Evolutionary conservation across 1,140 invertebrate genomes (phyloP).

Genomic region (Myzus persicae): DNA sequence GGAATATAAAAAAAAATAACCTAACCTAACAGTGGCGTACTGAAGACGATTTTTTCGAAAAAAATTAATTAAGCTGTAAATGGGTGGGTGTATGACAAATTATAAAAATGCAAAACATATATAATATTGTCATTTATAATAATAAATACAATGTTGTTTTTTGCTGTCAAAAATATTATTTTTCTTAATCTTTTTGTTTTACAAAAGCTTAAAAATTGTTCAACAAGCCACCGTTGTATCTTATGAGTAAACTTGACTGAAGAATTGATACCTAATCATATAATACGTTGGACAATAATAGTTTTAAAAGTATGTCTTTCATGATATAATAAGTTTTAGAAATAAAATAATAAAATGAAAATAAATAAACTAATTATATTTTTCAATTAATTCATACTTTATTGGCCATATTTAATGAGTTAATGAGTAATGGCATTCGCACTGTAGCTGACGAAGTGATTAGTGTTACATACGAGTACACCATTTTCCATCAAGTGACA

Average conservation of each 20-base stretch:
- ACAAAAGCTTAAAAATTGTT: no score
- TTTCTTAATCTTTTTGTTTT: background rate
- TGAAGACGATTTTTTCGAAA: background rate
- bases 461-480: background rate
- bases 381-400: no score
- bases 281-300: no score
- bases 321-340: no score
- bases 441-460: background rate
- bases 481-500: background rate
- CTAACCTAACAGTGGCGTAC: no score
- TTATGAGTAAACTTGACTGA: no score
- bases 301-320: no score
- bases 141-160: background rate
- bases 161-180: background rate
- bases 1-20: background rate
- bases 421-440: background rate
- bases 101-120: background rate
- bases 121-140: background rate
- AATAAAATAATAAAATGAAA: background rate
- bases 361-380: background rate
- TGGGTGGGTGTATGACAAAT: background rate
- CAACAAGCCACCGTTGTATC: no score
- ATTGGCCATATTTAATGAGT: background rate
- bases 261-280: no score
- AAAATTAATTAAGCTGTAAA: no score